Conservation (phyloP, 1,140 invertebrate species). For the Drosophila arawakana region DNA sequence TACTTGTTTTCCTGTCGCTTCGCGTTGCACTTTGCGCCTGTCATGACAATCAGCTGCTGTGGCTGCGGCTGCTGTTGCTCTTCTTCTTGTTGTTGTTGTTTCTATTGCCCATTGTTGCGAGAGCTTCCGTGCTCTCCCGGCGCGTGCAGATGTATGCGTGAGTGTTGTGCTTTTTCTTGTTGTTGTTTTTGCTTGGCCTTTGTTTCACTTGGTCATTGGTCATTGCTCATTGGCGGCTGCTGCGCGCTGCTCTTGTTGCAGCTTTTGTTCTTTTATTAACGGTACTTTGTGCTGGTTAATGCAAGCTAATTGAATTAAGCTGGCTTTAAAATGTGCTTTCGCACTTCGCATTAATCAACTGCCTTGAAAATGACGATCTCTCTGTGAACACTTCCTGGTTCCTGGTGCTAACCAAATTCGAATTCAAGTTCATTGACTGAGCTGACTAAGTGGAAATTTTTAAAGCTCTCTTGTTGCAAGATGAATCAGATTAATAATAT, state of each 20-base stretch:
- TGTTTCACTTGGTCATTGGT: slow-evolving; percentile 60
- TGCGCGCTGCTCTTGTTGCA: slow-evolving; percentile 40
- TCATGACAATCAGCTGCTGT: slow-evolving; percentile 38
- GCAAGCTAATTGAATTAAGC: slow-evolving; percentile 72
- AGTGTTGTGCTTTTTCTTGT: slow-evolving; percentile 17
- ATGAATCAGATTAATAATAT: too few relatives aligned
- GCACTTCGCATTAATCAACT: slow-evolving; percentile 36
- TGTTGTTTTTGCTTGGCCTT: slow-evolving; percentile 20
- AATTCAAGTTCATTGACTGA: slow-evolving; percentile 37
- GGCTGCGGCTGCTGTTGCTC: not conserved
- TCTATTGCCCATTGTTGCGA: slow-evolving; percentile 24
- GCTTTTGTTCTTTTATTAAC: slow-evolving; percentile 75
- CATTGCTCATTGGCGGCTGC: slow-evolving; percentile 40
- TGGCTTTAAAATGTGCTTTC: slow-evolving; percentile 28
- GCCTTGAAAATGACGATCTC: not conserved
- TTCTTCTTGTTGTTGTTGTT: slow-evolving; percentile 12
- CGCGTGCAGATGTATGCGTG: not conserved
- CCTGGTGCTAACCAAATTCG: not conserved
- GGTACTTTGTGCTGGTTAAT: slow-evolving; percentile 27
- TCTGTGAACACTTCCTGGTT: slow-evolving; percentile 32
- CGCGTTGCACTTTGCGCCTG: slow-evolving; percentile 31
- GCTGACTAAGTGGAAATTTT: not conserved
- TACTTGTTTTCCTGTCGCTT: slow-evolving; percentile 4
- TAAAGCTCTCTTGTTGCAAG: too few relatives aligned
- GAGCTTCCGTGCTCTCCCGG: not conserved